These are phyloP conservation scores for Drosophila tropicalis DNA, from an alignment of 1,140 invertebrate species.

Conservation along the genomic window DNA sequence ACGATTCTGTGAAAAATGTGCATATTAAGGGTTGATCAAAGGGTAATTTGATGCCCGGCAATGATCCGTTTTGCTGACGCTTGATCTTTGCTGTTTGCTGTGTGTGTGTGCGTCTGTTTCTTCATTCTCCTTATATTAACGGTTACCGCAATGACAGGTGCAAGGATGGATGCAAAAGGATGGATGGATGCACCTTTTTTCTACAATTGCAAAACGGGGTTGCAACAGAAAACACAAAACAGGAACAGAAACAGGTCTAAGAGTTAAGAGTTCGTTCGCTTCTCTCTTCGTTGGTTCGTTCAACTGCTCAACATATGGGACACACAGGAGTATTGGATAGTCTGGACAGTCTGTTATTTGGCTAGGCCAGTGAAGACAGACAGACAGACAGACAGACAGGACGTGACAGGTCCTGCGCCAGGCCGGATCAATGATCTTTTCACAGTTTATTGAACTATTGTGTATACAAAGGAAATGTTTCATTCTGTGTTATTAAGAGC, in stretches of 20 bases:
- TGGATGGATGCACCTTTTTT: slow-evolving; percentile 68
- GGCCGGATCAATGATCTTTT: slow-evolving; percentile 60
- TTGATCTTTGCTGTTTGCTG: slow-evolving; percentile 46
- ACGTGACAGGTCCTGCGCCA: not conserved
- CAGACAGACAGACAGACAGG: too few species aligned
- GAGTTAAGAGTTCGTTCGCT: not conserved
- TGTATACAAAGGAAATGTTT: slow-evolving; percentile 30
- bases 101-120: not conserved
- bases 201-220: slow-evolving; percentile 9
- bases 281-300: slow-evolving; percentile 32
- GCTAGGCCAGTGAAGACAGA: slow-evolving; percentile 34
- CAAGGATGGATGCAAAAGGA: slow-evolving; percentile 62
- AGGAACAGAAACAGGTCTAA: not conserved
- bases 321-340: not conserved
- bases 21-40: slow-evolving; percentile 11
- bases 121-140: slow-evolving; percentile 7
- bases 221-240: slow-evolving; percentile 25
- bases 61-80: slow-evolving; percentile 62
- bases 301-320: slow-evolving; percentile 40
- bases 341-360: slow-evolving; percentile 32
- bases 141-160: slow-evolving; percentile 73
- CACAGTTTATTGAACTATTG: slow-evolving; percentile 72
- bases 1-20: slow-evolving; percentile 63
- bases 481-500: not conserved
- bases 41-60: slow-evolving; percentile 70